These are phyloP conservation scores for Pantala flavescens DNA, from an alignment of 1,140 invertebrate genomes.

Conservation along the genomic window DNA sequence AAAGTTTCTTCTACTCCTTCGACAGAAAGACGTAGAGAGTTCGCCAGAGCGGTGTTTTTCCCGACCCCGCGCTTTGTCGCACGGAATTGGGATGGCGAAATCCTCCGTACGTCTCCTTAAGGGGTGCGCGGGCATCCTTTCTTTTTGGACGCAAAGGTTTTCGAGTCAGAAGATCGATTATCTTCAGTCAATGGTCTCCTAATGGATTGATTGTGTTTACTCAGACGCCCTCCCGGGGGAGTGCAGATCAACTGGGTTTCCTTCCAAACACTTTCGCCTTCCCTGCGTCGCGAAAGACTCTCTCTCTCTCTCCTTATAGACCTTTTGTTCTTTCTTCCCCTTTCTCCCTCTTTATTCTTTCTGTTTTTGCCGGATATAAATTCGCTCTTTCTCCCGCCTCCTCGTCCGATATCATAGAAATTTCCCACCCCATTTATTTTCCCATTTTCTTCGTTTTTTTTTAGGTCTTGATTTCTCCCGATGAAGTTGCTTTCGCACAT, in stretches of 20 bases:
- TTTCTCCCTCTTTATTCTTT: too few species aligned
- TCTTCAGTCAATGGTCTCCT: constrained; percentile 4
- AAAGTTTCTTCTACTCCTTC: neutral
- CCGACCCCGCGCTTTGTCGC: neutral
- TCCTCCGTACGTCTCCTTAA: too few species aligned
- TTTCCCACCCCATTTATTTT: too few species aligned
- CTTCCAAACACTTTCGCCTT: constrained; percentile 1
- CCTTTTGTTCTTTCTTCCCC: too few species aligned
- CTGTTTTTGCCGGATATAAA: too few species aligned
- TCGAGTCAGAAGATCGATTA: neutral
- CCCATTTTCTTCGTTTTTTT: too few species aligned
- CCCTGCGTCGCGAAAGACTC: neutral
- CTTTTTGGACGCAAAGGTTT: neutral
- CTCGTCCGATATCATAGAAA: too few species aligned
- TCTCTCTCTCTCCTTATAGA: neutral
- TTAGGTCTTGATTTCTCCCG: too few species aligned
- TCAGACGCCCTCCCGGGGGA: neutral
- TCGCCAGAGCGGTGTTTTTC: neutral
- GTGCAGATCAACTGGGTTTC: neutral
- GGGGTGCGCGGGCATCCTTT: neutral
- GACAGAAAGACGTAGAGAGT: neutral
- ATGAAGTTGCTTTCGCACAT: too few species aligned
- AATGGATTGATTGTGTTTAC: constrained; percentile 10
- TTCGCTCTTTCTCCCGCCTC: too few species aligned
- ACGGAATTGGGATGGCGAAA: too few species aligned